Conservation (phyloP, 2,113 vertebrate species). For the Copsychus sechellarum region DNA sequence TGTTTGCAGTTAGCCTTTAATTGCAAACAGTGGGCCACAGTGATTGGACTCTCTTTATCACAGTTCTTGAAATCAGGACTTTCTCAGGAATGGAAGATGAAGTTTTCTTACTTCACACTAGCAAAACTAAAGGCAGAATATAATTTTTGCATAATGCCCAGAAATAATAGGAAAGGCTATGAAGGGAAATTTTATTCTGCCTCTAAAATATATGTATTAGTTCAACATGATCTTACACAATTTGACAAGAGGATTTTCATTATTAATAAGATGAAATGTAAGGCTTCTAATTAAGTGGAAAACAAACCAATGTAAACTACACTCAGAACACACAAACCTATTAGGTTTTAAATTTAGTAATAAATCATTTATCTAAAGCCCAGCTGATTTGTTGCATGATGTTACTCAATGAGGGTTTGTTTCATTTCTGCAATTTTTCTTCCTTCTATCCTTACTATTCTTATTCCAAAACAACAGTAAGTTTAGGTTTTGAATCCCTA, state of each 20-base stretch:
- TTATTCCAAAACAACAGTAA: not conserved
- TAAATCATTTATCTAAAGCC: slow-evolving; percentile 52
- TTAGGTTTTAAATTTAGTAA: slow-evolving; percentile 44
- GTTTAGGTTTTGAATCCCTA: not conserved
- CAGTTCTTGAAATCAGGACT: not conserved
- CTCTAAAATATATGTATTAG: slow-evolving; percentile 19
- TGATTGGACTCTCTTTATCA: not conserved
- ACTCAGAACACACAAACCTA: slow-evolving; percentile 29
- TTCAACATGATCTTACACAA: slow-evolving; percentile 18
- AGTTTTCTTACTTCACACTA: not conserved
- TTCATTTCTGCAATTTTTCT: not conserved
- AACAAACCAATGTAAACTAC: slow-evolving; percentile 55
- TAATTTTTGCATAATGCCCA: not conserved
- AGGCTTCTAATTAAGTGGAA: slow-evolving; percentile 62
- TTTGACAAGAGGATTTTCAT: slow-evolving; percentile 54
- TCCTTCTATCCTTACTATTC: not conserved
- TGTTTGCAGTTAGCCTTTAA: not conserved
- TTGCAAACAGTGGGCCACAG: not conserved
- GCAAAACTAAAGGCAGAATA: not conserved
- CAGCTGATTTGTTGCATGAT: slow-evolving; percentile 22
- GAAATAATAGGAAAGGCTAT: not conserved
- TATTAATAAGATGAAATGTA: slow-evolving; percentile 62
- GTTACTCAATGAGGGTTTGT: slow-evolving; percentile 1
- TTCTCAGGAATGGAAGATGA: not conserved
- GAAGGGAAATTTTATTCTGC: not conserved